Evolutionary conservation across 2,113 vertebrate genomes (phyloP), one percentile per base, ranked within the genome.

Genomic region (Clarias magur): DNA sequence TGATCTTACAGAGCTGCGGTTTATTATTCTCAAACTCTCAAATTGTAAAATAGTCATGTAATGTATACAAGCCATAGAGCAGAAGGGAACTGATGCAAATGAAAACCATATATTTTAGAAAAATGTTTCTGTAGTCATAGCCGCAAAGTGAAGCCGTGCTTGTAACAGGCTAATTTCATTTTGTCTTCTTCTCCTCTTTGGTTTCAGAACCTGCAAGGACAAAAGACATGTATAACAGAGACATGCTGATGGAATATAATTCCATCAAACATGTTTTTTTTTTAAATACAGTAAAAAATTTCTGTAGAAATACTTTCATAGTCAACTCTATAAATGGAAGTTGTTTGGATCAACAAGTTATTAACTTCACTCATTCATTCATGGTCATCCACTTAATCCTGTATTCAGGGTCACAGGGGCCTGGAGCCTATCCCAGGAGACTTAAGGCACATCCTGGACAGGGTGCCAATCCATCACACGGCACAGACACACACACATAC

Each of bases 51-150:
- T 78, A 83, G 34, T 59, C 34, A 4, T 67, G 67, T 48, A 23
- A 38, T 78, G 15, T 70, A 82, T 79, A 72, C 23, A 85, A 54
- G 63, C 38, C 70, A 34, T 38, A n/a, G 30, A 78, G 23, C 30
- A 78, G 7, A 87, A 89, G 27, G 27, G 23, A 60, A 12, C 21
- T 70, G 25, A 84, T 56, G 65, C 70, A 89, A 88, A 82, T 62
- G 68, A 85, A 76, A 82, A 60, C 27, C 10, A 60, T 56, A 48
- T 57, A 62, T 72, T 79, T 27, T 34, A n/a, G 23, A 11, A 2
- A 48, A 34, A 9, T 9, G 23, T 81, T 57, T 72, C 34, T 60
- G 60, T 4, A 54, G 60, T 70, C 6, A n/a, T 6, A 54, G n/a
- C 16, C 11, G n/a, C 17, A 30, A 78, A 15, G 38, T 48, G 53